A percentile compares a stretch with the other conserved stretches of the same genome.
Evolutionary conservation across 2,797 vertebrate genomes (phyloP).

Genomic region (Alfaro cultratus): DNA sequence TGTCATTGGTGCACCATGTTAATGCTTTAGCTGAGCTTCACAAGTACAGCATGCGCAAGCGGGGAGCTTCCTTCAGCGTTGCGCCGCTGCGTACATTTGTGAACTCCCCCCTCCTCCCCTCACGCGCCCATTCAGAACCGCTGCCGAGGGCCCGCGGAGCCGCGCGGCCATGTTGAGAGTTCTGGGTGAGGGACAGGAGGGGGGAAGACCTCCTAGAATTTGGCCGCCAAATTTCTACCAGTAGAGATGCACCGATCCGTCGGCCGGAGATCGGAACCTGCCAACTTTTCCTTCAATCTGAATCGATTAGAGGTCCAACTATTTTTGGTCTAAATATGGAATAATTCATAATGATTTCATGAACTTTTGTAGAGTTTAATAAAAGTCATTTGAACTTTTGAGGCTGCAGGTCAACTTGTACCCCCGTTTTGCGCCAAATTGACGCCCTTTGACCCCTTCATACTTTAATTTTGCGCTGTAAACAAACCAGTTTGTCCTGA

Average conservation of each 20-base stretch:
- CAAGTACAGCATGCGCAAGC: slow-evolving; percentile 18
- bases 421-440: neutral
- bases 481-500: neutral
- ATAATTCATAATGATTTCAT: neutral
- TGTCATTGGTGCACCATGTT: slow-evolving; percentile 57
- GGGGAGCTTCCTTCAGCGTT: slow-evolving; percentile 41
- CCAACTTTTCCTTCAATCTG: neutral
- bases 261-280: neutral
- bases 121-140: slow-evolving; percentile 5
- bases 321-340: neutral
- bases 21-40: slow-evolving; percentile 50
- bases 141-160: neutral
- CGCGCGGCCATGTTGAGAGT: slow-evolving; percentile 23
- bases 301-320: neutral
- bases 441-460: neutral
- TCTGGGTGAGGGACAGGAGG: neutral
- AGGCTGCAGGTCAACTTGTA: neutral
- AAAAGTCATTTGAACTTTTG: neutral
- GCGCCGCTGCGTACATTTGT: slow-evolving; percentile 31
- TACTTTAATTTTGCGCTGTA: neutral
- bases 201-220: neutral
- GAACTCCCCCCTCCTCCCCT: no score
- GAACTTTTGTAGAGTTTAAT: neutral
- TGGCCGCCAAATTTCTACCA: slow-evolving; percentile 7
- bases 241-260: neutral